Percentiles rank a stretch among this genome's conserved stretches.
These are phyloP conservation scores for Eilema depressum DNA, from an alignment of 2,888 invertebrate species.

Conservation along the genomic window DNA sequence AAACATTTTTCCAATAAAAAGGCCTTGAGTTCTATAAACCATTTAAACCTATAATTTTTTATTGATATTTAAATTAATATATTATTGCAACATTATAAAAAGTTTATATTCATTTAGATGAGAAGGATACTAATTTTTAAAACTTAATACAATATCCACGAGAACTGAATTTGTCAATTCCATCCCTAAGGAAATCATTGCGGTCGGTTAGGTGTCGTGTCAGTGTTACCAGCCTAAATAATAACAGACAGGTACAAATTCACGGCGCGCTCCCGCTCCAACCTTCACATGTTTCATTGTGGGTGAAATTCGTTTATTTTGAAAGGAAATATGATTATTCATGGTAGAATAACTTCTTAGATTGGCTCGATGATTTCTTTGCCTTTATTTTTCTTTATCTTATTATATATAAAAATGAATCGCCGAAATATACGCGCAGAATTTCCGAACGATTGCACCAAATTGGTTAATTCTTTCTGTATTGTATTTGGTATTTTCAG, in stretches of 20 bases:
- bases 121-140: too few relatives aligned
- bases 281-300: slow-evolving; percentile 31
- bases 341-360: not conserved
- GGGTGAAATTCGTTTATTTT: not conserved
- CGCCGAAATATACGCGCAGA: too few relatives aligned
- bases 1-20: too few relatives aligned
- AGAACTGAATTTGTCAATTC: not conserved
- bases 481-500: too few relatives aligned
- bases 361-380: slow-evolving; percentile 1
- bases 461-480: too few relatives aligned
- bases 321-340: slow-evolving; percentile 3
- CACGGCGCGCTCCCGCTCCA: slow-evolving; percentile 15
- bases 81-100: too few relatives aligned
- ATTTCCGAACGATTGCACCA: too few relatives aligned
- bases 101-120: not conserved
- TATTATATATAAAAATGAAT: not conserved
- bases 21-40: too few relatives aligned
- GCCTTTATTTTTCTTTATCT: not conserved
- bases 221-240: slow-evolving; percentile 18
- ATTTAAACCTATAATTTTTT: too few relatives aligned
- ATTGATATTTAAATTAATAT: too few relatives aligned
- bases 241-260: slow-evolving; percentile 19
- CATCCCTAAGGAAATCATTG: slow-evolving; percentile 33
- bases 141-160: not conserved
- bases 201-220: slow-evolving; percentile 20